Evolutionary conservation across 23 tunicate genomes (phyloP).

Genomic region (Pegea sp.): DNA sequence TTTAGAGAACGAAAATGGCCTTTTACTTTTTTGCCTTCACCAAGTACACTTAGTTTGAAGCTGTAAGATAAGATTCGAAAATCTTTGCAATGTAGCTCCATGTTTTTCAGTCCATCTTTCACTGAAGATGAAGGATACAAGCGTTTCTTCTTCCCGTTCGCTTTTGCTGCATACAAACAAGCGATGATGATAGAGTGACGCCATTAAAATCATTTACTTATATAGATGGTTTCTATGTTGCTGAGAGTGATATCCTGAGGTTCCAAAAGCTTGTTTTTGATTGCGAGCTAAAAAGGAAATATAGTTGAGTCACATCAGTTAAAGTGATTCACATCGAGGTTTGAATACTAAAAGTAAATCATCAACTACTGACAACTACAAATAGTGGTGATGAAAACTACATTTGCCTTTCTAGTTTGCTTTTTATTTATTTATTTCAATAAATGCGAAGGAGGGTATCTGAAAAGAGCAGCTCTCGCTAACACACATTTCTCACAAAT

Average conservation of each 20-base stretch:
- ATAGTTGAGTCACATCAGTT: too few species aligned
- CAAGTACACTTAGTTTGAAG: slow-evolving; percentile 51
- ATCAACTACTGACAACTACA: too few species aligned
- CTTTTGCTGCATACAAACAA: slow-evolving; percentile 23
- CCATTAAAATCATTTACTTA: slow-evolving; percentile 14
- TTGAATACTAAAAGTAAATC: too few species aligned
- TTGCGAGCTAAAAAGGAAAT: background rate
- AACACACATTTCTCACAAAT: too few species aligned
- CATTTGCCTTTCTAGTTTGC: too few species aligned
- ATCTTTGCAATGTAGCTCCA: slow-evolving; percentile 76
- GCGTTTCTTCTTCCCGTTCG: slow-evolving; percentile 18
- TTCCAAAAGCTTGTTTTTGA: background rate
- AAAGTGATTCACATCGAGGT: too few species aligned
- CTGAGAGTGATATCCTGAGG: slow-evolving; percentile 32
- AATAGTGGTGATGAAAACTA: too few species aligned
- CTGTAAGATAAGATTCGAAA: slow-evolving; percentile 44
- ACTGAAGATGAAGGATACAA: slow-evolving; percentile 23
- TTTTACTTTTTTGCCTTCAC: slow-evolving; percentile 32
- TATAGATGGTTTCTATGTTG: slow-evolving; percentile 29
- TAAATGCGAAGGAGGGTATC: too few species aligned
- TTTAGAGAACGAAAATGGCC: background rate
- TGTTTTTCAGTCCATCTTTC: slow-evolving; percentile 33
- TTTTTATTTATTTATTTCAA: too few species aligned
- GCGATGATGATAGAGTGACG: background rate
- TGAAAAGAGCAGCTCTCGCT: too few species aligned